These are phyloP conservation scores for Zaprionus taronus DNA, from an alignment of 1,140 invertebrate species.

Conservation along the genomic window DNA sequence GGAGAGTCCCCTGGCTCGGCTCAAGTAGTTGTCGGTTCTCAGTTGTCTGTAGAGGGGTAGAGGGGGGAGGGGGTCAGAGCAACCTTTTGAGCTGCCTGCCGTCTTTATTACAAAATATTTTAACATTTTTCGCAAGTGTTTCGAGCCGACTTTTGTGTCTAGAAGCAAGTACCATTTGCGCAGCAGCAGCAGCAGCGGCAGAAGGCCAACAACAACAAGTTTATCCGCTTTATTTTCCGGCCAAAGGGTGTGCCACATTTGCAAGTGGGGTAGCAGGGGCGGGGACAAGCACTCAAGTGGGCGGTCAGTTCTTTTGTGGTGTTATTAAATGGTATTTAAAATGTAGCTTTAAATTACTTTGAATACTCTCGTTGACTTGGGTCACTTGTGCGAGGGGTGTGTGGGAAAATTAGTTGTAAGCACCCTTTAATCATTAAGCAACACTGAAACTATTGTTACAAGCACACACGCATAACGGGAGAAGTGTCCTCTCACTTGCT, in stretches of 20 bases:
- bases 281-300: constrained; percentile 23
- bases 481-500: no score
- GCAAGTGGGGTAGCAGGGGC: constrained; percentile 7
- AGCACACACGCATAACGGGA: neutral
- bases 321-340: constrained; percentile 80
- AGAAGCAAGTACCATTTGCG: constrained; percentile 78
- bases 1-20: constrained; percentile 20
- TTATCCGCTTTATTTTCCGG: constrained; percentile 60
- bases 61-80: neutral
- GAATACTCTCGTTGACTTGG: constrained; percentile 37
- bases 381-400: neutral
- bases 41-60: neutral
- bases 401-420: neutral
- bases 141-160: constrained; percentile 81
- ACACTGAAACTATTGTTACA: neutral
- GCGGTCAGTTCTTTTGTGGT: constrained; percentile 74
- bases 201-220: constrained; percentile 38
- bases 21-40: constrained; percentile 49
- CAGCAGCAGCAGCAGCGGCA: constrained; percentile 37
- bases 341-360: constrained; percentile 71
- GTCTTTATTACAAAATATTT: constrained; percentile 81
- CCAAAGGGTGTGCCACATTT: constrained; percentile 39
- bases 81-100: constrained; percentile 68
- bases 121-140: constrained; percentile 81
- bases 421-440: constrained; percentile 34